Base-by-base conservation (phyloP, 2,888 invertebrate species). In the Limenitis camilla region DNA sequence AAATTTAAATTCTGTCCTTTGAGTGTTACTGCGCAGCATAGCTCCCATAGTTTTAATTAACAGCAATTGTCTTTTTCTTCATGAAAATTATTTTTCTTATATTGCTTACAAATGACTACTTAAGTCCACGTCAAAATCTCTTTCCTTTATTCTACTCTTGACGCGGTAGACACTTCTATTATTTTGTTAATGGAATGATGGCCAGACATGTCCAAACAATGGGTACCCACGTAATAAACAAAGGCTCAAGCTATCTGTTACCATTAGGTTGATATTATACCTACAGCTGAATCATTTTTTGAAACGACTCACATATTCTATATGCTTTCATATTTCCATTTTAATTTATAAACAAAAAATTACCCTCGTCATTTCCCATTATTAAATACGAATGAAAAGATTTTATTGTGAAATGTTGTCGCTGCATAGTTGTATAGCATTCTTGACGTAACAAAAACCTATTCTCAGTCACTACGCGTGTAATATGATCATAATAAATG, bases 81-180 rank as follows among this genome's bases (percentile, higher is more conserved):
- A 68, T 75, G 19, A 78, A 79, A 73, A 71, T 73, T 79, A 72
- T 79, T 81, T 81, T 82, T 82, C 76, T 82, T 81, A 76, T 69
- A 68, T 75, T 71, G 76, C 79, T 79, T 79, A 84, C 79, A 84
- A 85, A 85, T 82, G 79, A 79, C 82, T 80, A 77, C 76, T 81
- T 76, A 76, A 19, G 19, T 73, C 75, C 71, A 72, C 71, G 71
- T 66, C 76, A 74, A 76, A 82, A 80, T 80, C 78, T 76, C 76
- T 79, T 72, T 69, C 64, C 71, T 68, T 72, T 79, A 68, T 79
- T 80, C 78, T 79, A 82, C 78, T 80, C 75, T 75, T 69, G 70
- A 72, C 71, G 72, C 68, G 75, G 30, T 48, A 48, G 73, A 76
- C 78, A 74, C 76, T 77, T 72, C 76, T 72, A 78, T 82, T 83